Evolutionary conservation across 2,113 vertebrate species (phyloP), one percentile per base, ranked within the genome.

Genomic region (Prunella fulvescens): DNA sequence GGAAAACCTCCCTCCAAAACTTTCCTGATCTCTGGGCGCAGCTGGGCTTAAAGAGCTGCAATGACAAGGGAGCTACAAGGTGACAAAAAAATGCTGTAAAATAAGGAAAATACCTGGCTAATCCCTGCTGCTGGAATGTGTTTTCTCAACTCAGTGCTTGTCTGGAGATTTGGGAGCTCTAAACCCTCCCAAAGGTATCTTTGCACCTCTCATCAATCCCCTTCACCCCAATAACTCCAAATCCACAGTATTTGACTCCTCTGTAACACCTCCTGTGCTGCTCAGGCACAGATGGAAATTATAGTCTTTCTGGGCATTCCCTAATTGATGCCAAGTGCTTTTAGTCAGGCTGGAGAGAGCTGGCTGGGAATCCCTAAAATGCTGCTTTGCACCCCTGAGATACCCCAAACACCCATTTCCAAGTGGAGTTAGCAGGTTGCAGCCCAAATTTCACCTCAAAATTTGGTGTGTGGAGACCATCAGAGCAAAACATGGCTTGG

Each of bases 1-100:
- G 26, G 64, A 16, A 53, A 76, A 45, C 3, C 9, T 78, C 13
- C 5, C 18, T 29, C 31, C 2, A 1, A 31, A 84, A 8, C 20
- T 18, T 64, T 61, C 19, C 18, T 1, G 14, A 15, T 24, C 25
- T 53, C 28, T 19, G n/a, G 40, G 33, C 60, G 44, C 0, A 0
- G 60, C 29, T 0, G 6, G 12, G 40, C 65, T 91, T 48, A 12
- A 50, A 67, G 64, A 28, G 72, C 39, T 9, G 3, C 56, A n/a
- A 6, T 24, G 64, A 12, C 29, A 15, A 26, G 14, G 22, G 54
- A 69, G 23, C 4, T 48, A 12, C 0, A 3, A 78, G 48, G 56
- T 56, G 80, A 60, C 1, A 15, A 33, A 26, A 26, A 56, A 92
- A 51, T 66, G 54, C 9, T 4, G 12, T 33, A 16, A 74, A 92